Evolutionary conservation across 2,888 invertebrate genomes (phyloP).

Genomic region (Hirtodrosophila duncani): DNA sequence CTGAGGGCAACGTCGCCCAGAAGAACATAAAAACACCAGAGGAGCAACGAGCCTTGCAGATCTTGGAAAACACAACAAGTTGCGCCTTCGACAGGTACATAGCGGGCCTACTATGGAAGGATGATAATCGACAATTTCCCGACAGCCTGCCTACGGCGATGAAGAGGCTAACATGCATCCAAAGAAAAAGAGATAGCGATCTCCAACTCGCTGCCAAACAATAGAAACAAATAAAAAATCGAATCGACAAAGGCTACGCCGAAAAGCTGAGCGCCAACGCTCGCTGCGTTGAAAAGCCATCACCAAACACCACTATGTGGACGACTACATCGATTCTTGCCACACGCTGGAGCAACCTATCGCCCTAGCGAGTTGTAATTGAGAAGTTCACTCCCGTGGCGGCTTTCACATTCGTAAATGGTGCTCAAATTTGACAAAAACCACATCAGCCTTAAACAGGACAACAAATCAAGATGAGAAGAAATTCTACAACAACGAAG

Average conservation of each 20-base stretch:
- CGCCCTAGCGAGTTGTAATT: too few species aligned
- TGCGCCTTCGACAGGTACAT: not conserved
- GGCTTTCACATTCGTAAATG: too few species aligned
- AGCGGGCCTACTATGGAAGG: not conserved
- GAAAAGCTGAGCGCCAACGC: not conserved
- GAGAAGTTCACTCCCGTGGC: too few species aligned
- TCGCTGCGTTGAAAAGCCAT: not conserved
- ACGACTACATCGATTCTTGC: not conserved
- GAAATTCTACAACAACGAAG: not conserved
- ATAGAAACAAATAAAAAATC: too few species aligned
- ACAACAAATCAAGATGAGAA: too few species aligned
- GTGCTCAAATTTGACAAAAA: too few species aligned
- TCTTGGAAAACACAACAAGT: not conserved
- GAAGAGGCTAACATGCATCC: not conserved
- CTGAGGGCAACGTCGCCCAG: too few species aligned
- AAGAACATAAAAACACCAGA: too few species aligned
- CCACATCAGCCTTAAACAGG: too few species aligned
- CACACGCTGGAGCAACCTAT: too few species aligned
- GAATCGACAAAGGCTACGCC: not conserved
- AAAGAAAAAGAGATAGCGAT: not conserved
- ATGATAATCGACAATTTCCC: not conserved
- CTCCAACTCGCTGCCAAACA: not conserved
- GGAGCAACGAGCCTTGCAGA: conserved; percentile 38
- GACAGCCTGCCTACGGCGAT: too few species aligned
- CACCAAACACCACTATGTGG: not conserved